Conservation (phyloP, 2,797 vertebrate genomes). For the Vespertilio murinus region DNA sequence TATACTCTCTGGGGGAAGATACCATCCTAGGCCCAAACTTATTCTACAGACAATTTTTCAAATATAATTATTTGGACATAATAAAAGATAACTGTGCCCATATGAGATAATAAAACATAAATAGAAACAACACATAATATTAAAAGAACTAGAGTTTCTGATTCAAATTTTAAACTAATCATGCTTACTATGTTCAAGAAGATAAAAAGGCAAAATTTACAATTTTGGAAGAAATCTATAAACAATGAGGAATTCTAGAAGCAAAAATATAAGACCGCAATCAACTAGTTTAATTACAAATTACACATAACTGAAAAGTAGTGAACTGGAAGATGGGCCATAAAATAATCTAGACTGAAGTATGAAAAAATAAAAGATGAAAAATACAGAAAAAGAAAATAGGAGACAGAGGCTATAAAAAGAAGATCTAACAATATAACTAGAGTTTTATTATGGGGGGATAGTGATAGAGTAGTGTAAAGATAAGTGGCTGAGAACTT, state of each 20-base stretch:
- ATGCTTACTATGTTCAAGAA: conserved; percentile 26
- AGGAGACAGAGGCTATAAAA: background rate
- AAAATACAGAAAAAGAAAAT: background rate
- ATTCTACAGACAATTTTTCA: conserved; percentile 18
- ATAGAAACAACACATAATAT: background rate
- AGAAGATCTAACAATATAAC: background rate
- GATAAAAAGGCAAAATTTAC: background rate
- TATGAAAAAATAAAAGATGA: background rate
- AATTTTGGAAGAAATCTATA: background rate
- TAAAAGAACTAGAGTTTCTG: background rate
- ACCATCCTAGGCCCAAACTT: background rate
- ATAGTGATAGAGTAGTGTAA: background rate
- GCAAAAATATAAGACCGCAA: background rate
- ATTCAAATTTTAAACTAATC: conserved; percentile 25
- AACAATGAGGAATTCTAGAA: conserved; percentile 1
- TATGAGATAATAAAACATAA: background rate
- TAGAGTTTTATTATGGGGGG: background rate
- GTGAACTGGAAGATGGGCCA: background rate
- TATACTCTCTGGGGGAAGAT: background rate
- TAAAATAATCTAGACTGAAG: background rate
- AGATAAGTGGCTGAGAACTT: background rate
- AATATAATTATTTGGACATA: background rate
- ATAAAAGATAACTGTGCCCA: background rate
- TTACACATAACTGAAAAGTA: background rate
- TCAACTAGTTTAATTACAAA: background rate